Percentiles rank a stretch among this genome's conserved stretches.
phyloP scores from a whole-genome alignment of 2,797 vertebrate species.

The Antrozous pallidus region DNA sequence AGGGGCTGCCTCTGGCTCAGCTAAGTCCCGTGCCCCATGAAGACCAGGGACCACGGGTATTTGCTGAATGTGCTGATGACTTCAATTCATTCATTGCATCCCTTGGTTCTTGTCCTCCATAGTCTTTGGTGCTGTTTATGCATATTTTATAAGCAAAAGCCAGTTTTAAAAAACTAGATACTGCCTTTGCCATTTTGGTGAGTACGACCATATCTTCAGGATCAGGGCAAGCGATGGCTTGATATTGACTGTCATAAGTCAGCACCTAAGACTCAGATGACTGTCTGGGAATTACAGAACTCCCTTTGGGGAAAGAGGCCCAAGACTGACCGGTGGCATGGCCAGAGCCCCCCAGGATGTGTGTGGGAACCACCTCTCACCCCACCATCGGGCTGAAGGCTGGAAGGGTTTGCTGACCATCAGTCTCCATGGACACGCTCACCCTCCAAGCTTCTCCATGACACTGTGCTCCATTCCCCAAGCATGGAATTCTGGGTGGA shows the following conservation, averaged over 20 bases:
- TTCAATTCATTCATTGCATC: neutral
- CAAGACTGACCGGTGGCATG: neutral
- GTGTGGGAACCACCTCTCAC: neutral
- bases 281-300: neutral
- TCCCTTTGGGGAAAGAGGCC: neutral
- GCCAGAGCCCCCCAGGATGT: neutral
- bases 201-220: neutral
- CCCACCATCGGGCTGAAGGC: neutral
- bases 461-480: neutral
- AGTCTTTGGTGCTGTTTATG: neutral
- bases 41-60: neutral
- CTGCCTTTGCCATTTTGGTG: neutral
- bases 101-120: neutral
- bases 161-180: neutral
- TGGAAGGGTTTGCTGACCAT: neutral
- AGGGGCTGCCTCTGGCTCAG: neutral
- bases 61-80: neutral
- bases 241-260: neutral
- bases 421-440: conserved; percentile 15
- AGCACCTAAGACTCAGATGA: neutral
- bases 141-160: neutral
- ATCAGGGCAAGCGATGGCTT: neutral
- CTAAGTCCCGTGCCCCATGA: rapidly evolving
- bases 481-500: conserved; percentile 67
- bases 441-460: neutral